Conservation (phyloP, 2,797 vertebrate species). For the Melanotaenia maccullochi region DNA sequence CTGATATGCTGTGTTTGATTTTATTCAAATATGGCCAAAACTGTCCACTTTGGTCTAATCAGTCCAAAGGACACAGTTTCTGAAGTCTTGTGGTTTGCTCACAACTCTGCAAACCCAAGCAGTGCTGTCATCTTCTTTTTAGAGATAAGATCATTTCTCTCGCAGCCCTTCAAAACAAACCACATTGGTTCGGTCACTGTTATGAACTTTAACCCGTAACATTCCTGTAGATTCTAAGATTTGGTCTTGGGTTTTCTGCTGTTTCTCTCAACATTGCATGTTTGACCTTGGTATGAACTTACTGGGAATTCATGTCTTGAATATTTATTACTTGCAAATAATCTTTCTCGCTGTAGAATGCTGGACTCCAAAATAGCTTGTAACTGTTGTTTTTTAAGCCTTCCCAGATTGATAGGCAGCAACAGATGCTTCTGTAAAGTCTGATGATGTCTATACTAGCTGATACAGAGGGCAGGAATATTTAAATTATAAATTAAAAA, state of each 20-base stretch:
- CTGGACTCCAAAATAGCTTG: background rate
- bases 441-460: too few relatives aligned
- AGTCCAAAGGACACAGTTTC: too few relatives aligned
- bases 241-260: background rate
- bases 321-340: background rate
- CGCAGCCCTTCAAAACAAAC: background rate
- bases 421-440: background rate
- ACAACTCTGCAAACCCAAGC: background rate
- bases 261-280: background rate
- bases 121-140: background rate
- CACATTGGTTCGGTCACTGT: background rate
- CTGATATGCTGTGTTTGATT: too few relatives aligned
- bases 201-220: background rate
- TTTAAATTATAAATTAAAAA: too few relatives aligned
- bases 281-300: background rate
- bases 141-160: background rate
- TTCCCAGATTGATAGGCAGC: background rate
- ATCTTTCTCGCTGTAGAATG: background rate
- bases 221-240: background rate
- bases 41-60: too few relatives aligned
- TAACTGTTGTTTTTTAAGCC: background rate
- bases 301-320: background rate
- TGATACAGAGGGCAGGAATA: too few relatives aligned
- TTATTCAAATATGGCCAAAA: too few relatives aligned
- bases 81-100: too few relatives aligned